Evolutionary conservation across 2,888 invertebrate genomes (phyloP).

Genomic region (Ecdyonurus torrentis): DNA sequence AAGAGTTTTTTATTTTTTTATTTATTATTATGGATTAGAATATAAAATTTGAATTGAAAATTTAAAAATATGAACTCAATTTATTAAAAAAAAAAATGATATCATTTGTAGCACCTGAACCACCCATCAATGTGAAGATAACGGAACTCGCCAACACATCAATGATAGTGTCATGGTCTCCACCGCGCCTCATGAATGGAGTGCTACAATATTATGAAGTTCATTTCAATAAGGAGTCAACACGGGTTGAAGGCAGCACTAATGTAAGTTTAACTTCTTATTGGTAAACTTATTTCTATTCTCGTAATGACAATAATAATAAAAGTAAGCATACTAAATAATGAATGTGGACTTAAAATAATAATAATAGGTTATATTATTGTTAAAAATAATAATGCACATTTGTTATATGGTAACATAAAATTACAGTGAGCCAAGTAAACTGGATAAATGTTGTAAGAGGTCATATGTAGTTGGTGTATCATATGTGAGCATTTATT

Average conservation of each 20-base stretch:
- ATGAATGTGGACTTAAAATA: no score
- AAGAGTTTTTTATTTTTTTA: background rate
- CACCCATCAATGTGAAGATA: constrained; percentile 41
- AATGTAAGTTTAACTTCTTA: constrained; percentile 3
- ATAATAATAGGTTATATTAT: background rate
- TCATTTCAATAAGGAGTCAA: constrained; percentile 26
- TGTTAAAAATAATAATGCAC: background rate
- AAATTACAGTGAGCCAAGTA: no score
- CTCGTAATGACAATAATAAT: no score
- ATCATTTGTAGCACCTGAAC: constrained; percentile 30
- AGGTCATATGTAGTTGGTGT: no score
- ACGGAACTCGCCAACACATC: constrained; percentile 42
- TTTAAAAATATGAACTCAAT: background rate
- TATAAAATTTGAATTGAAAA: background rate
- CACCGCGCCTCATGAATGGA: constrained; percentile 56
- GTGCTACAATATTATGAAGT: constrained; percentile 49
- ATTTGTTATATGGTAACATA: background rate
- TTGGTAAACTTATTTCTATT: no score
- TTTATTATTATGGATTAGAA: background rate
- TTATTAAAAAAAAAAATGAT: background rate
- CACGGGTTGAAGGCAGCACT: constrained; percentile 1
- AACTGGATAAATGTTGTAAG: no score
- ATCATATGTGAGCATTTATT: no score
- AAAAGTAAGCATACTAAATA: no score
- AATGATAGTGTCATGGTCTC: constrained; percentile 45